These are phyloP conservation scores for Caradrina clavipalpis DNA, from an alignment of 2,888 invertebrate species.

Conservation along the genomic window DNA sequence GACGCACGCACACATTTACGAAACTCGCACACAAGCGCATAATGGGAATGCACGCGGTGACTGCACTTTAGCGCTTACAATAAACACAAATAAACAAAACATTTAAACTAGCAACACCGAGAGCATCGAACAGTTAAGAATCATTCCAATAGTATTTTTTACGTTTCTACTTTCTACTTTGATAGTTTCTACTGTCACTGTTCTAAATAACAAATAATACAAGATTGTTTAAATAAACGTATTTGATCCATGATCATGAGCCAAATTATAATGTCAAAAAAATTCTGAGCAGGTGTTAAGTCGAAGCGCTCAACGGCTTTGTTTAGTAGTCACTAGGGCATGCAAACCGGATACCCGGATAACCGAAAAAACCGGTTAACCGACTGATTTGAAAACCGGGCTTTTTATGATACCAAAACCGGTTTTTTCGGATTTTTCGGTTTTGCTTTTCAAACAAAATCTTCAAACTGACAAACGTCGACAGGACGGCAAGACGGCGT, in stretches of 20 bases:
- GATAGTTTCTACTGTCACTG: constrained; percentile 46
- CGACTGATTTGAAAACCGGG: too few species aligned
- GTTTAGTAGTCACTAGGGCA: constrained; percentile 90
- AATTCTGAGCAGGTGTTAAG: constrained; percentile 85
- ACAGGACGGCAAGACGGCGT: too few species aligned
- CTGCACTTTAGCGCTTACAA: constrained; percentile 90
- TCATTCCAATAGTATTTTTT: constrained; percentile 63
- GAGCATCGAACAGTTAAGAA: constrained; percentile 78
- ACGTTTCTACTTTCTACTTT: constrained; percentile 38
- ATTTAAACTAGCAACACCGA: constrained; percentile 82
- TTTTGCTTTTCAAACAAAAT: too few species aligned
- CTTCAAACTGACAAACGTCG: too few species aligned
- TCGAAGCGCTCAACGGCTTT: constrained; percentile 85
- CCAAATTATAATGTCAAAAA: constrained; percentile 65
- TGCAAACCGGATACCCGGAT: too few species aligned
- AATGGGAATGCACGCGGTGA: constrained; percentile 90
- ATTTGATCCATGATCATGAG: constrained; percentile 59
- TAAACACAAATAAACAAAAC: constrained; percentile 91
- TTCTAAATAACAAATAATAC: constrained; percentile 30
- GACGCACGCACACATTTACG: constrained; percentile 75
- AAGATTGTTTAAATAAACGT: constrained; percentile 60
- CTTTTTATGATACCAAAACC: too few species aligned
- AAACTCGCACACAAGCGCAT: constrained; percentile 77
- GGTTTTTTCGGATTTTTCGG: too few species aligned
- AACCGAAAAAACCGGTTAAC: too few species aligned